Percentiles rank a stretch among this genome's conserved stretches.
These are phyloP conservation scores for Drosophila mercatorum DNA, from an alignment of 2,888 invertebrate species.

Conservation along the genomic window DNA sequence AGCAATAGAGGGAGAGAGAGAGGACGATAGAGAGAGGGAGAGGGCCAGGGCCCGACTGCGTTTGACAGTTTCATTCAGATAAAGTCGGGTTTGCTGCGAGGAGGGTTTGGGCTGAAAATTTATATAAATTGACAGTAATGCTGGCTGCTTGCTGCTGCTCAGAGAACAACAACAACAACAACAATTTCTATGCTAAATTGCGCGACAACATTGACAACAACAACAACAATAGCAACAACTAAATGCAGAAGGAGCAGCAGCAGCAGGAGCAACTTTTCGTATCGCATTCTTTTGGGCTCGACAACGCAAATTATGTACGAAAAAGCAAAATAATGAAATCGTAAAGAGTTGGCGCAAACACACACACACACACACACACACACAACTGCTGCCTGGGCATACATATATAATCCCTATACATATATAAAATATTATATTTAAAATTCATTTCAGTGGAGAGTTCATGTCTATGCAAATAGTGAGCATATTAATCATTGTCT, in stretches of 20 bases:
- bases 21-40: not conserved
- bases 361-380: slow-evolving; percentile 15
- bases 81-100: slow-evolving; percentile 6
- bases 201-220: slow-evolving; percentile 47
- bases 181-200: slow-evolving; percentile 59
- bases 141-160: slow-evolving; percentile 53
- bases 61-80: slow-evolving; percentile 58
- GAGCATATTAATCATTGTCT: slow-evolving; percentile 70
- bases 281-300: slow-evolving; percentile 59
- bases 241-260: not conserved
- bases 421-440: slow-evolving; percentile 45
- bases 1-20: no score
- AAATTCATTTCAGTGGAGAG: slow-evolving; percentile 62
- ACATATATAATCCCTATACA: not conserved
- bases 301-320: slow-evolving; percentile 71
- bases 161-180: slow-evolving; percentile 56
- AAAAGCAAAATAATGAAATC: slow-evolving; percentile 75
- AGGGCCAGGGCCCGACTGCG: slow-evolving; percentile 36
- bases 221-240: slow-evolving; percentile 12
- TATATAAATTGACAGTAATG: slow-evolving; percentile 78
- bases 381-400: not conserved
- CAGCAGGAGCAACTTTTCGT: slow-evolving; percentile 46
- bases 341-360: slow-evolving; percentile 68
- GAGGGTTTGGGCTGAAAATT: slow-evolving; percentile 52
- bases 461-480: slow-evolving; percentile 74